These are phyloP conservation scores for Mus caroli DNA, from an alignment of 2,797 vertebrate species.

Conservation along the genomic window DNA sequence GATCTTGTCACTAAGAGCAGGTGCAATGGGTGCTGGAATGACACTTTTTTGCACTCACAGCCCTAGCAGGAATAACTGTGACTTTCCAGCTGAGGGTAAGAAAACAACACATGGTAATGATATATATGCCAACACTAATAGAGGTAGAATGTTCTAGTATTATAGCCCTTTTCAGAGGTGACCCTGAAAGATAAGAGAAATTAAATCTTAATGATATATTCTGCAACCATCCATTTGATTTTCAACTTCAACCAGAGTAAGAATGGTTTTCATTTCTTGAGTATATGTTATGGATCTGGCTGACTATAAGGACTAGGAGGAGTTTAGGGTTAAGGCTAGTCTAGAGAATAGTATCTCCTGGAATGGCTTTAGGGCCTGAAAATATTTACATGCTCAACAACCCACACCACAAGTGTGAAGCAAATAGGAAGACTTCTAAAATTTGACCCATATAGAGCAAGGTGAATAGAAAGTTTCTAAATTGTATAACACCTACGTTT, in stretches of 20 bases:
- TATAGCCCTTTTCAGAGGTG: neutral
- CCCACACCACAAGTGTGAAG: neutral
- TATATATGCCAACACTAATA: neutral
- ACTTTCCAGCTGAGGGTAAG: neutral
- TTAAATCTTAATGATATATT: neutral
- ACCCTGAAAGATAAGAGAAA: neutral
- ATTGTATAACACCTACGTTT: neutral
- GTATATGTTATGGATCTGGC: neutral
- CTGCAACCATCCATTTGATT: neutral
- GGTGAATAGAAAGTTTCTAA: neutral
- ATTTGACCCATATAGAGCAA: neutral
- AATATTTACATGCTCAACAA: neutral
- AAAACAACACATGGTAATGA: neutral
- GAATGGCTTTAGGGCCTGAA: neutral
- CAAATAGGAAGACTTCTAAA: slow-evolving; percentile 9
- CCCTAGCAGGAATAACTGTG: neutral
- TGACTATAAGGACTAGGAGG: neutral
- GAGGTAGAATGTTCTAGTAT: neutral
- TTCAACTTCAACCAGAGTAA: neutral
- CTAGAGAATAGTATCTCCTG: neutral
- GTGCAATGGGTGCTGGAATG: neutral
- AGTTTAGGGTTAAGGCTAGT: neutral
- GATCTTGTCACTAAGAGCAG: neutral
- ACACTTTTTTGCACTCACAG: neutral
- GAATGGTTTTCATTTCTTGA: neutral